Base-by-base conservation (phyloP, 2,888 invertebrate genomes). In the Pegoplata infirma region DNA sequence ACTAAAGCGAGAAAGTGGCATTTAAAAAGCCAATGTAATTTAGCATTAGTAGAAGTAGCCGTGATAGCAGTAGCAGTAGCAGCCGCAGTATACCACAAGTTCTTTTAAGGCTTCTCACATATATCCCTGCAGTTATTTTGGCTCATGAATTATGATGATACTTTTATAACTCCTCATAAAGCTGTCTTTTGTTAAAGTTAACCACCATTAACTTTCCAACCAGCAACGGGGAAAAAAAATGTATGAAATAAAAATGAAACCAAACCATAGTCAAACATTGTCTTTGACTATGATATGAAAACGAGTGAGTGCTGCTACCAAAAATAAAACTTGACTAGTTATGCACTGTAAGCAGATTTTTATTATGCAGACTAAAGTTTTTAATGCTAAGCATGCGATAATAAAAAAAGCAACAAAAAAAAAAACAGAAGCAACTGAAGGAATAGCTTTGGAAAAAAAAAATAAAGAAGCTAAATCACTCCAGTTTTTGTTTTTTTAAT, bases 61-160 rank as follows among this genome's bases (percentile, higher is more conserved):
- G n/a, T n/a, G n/a, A n/a, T n/a, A n/a, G n/a, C n/a, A n/a, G n/a
- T n/a, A n/a, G n/a, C 25, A 25, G 25, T 25, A 25, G 25, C 25
- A 36, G 10, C 40, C n/a, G 21, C 19, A 19, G 25, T 32, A 63
- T 36, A 28, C 5, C n/a, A n/a, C 6, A n/a, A 8, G 28, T 12
- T 8, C 16, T n/a, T n/a, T n/a, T 17, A 21, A 21, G 36, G 21
- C 19, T 40, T 23, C 44, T 12, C 21, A n/a, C n/a, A 59, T 46
- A 51, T 63, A 28, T 21, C 63, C 63, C 63, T 51, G 36, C 32
- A 36, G 63, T 21, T 51, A 61, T 36, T 32, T 32, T 63, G 47
- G 61, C 49, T 61, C 61, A 47, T 61, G 63, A 63, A 51, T 63
- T 63, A 63, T 63, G 63, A 63, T 63, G 63, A 63, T 63, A 63